These are phyloP conservation scores for Mustela lutreola DNA, from an alignment of 2,113 vertebrate species.

Conservation along the genomic window DNA sequence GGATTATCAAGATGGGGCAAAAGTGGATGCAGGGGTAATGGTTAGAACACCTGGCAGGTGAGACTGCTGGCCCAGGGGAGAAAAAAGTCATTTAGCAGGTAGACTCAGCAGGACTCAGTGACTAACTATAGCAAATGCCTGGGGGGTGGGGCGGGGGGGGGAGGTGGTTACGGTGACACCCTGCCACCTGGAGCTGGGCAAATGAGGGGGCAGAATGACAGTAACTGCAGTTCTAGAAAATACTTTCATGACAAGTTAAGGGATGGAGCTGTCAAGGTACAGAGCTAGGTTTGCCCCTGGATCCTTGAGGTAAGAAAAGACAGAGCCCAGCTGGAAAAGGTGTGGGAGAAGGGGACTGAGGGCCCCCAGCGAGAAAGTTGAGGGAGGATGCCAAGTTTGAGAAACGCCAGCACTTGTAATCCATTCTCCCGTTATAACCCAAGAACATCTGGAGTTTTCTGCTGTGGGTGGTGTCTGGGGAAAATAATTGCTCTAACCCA, in stretches of 20 bases:
- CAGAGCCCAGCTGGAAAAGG: neutral
- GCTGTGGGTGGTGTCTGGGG: constrained; percentile 65
- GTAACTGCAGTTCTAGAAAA: constrained; percentile 28
- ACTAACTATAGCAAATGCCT: neutral
- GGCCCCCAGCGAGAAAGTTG: neutral
- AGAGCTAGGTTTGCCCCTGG: constrained; percentile 49
- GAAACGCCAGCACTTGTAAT: constrained; percentile 36
- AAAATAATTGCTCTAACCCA: constrained; percentile 65
- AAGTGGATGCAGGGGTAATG: neutral
- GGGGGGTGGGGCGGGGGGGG: too few species aligned
- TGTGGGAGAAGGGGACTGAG: neutral
- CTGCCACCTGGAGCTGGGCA: neutral
- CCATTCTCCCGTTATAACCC: constrained; percentile 55
- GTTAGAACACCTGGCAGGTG: neutral
- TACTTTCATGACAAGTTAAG: neutral
- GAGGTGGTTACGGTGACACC: neutral
- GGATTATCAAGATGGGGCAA: neutral
- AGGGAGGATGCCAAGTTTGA: constrained; percentile 36
- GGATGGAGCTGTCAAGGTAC: neutral
- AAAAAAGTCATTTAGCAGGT: neutral
- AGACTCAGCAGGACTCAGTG: neutral
- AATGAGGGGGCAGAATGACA: neutral
- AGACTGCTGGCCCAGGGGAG: neutral
- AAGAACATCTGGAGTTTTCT: constrained; percentile 72
- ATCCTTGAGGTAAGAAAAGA: neutral